Base-by-base conservation (phyloP, 2,113 vertebrate genomes). In the Orthonyx spaldingii region DNA sequence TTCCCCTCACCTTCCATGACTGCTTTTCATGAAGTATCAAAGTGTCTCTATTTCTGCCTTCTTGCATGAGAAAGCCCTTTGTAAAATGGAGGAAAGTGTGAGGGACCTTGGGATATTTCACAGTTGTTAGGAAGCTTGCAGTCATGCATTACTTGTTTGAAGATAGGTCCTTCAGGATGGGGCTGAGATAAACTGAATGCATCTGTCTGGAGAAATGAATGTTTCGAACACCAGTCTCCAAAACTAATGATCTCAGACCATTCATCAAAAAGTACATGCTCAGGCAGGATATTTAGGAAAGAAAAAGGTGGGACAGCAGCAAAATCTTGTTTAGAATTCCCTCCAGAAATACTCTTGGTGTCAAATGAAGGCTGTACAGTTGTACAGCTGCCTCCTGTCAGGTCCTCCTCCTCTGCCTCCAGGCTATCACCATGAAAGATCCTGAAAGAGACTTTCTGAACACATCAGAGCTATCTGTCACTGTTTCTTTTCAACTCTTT, bases 261-360 rank as follows among this genome's bases (percentile, higher is more conserved):
- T 46, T 59, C 7, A 41, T 56, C 26, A 79, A 21, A 13, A 72
- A 37, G 24, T 13, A 41, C 6, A 16, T 16, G 15, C 6, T 64
- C 0, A 1, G 2, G 10, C 14, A 42, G 7, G 15, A 55, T 39
- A 56, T 47, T 57, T 64, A 13, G 41, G 78, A 49, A 87, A 72
- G 10, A 1, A 55, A 72, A 66, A 61, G 3, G 0, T 26, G 6
- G 7, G 4, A 19, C 9, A 47, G 9, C 7, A 47, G 42, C 8
- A 78, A 85, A 80, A 56, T 17, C 13, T 32, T 76, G 19, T 57
- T 57, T 39, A 81, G 24, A 78, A 89, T 71, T 60, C 3, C 5
- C 5, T 7, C 11, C 21, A 71, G 18, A 12, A 63, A 77, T 21
- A 47, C 3, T 47, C 12, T 16, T n/a, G 11, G 12, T 42, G 26